Conservation (phyloP, 2,888 invertebrate species). For the Phorcus lineatus region DNA sequence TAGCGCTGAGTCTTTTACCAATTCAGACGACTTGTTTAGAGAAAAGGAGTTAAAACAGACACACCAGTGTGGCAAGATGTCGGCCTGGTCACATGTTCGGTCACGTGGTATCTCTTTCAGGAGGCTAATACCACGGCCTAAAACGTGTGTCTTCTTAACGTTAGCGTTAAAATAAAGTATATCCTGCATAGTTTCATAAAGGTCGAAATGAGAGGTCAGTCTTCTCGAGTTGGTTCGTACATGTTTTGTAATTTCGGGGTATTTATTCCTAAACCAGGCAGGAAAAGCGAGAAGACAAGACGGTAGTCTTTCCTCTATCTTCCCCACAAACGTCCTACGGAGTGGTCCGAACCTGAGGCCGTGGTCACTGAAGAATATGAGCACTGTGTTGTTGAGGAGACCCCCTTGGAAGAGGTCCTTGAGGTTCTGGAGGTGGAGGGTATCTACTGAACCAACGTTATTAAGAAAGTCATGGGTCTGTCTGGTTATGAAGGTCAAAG, state of each 20-base stretch:
- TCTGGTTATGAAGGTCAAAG: no score
- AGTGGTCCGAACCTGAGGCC: no score
- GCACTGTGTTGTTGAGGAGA: no score
- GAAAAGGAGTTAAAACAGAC: slow-evolving; percentile 9
- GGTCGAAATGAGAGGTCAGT: slow-evolving; percentile 88
- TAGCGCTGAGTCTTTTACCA: background rate
- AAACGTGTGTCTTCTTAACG: background rate
- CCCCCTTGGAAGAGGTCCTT: no score
- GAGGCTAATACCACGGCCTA: slow-evolving; percentile 78
- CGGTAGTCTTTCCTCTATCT: slow-evolving; percentile 89
- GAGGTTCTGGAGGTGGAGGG: no score
- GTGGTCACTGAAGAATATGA: no score
- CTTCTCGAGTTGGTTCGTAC: slow-evolving; percentile 80
- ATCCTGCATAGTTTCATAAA: no score
- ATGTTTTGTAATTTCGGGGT: slow-evolving; percentile 82
- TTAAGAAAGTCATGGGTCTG: no score
- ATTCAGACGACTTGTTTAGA: background rate
- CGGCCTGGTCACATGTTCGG: slow-evolving; percentile 85
- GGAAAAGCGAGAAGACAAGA: slow-evolving; percentile 84
- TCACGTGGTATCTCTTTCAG: slow-evolving; percentile 84
- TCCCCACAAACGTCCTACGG: slow-evolving; percentile 83
- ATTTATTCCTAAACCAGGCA: no score
- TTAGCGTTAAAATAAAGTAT: background rate
- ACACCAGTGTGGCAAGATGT: slow-evolving; percentile 82
- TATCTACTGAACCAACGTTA: no score